Evolutionary conservation across 2,888 invertebrate genomes (phyloP).

Genomic region (Allacma fusca): DNA sequence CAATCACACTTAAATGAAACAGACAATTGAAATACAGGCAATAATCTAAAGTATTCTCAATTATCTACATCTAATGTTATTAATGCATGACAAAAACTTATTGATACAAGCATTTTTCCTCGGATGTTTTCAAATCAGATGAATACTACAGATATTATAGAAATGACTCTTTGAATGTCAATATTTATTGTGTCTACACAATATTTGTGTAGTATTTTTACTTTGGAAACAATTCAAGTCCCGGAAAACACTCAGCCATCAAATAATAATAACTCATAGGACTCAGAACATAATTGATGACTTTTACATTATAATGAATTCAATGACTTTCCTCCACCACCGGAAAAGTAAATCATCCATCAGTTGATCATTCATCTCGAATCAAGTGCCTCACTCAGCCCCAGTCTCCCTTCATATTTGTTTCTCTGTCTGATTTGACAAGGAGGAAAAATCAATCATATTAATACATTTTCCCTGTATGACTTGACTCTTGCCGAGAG

Average conservation of each 20-base stretch:
- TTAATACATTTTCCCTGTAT: constrained; percentile 10
- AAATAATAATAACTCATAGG: background rate
- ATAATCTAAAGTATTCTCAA: too few relatives aligned
- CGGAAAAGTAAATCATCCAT: constrained; percentile 42
- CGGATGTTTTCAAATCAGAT: too few relatives aligned
- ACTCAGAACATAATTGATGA: constrained; percentile 29
- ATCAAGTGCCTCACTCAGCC: background rate
- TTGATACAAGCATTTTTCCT: too few relatives aligned
- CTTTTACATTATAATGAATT: constrained; percentile 39
- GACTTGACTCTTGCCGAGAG: background rate
- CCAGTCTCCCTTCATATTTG: background rate
- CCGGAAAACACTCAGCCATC: background rate
- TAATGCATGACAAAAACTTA: too few relatives aligned
- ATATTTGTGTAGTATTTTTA: too few relatives aligned
- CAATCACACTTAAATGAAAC: too few relatives aligned
- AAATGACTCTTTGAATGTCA: too few relatives aligned
- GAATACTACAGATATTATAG: too few relatives aligned
- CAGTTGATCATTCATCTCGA: constrained; percentile 32
- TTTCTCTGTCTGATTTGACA: constrained; percentile 34
- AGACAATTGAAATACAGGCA: too few relatives aligned
- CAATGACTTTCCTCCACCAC: constrained; percentile 29
- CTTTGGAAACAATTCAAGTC: too few relatives aligned
- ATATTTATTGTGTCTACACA: too few relatives aligned
- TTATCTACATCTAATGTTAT: too few relatives aligned
- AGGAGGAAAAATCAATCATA: constrained; percentile 37